Base-by-base conservation (phyloP, 2,888 invertebrate genomes). In the Schizotus pectinicornis region DNA sequence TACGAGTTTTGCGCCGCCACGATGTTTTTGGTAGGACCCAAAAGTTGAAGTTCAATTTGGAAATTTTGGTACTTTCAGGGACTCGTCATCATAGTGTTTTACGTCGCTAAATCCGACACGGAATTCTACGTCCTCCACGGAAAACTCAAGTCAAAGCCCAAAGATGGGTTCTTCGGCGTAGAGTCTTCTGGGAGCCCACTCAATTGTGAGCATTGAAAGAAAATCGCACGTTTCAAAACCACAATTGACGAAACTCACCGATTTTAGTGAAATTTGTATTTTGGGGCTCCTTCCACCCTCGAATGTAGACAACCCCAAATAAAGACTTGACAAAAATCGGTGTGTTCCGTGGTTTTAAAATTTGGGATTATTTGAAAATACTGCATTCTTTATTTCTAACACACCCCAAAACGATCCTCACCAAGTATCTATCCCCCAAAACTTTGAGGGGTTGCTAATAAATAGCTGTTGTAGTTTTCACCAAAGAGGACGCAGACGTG, bases 401-500 rank as follows among this genome's bases (percentile, higher is more conserved):
- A 22, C 2, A 22, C 22, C 5, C 5, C 22, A 2, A 3, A 22
- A 22, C 5, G 22, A 22, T 22, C 22, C 22, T 5, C 22, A 5
- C 22, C 2, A 52, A 56, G 49, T 56, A 49, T 22, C 12, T n/a
- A n/a, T n/a, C 14, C 31, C 45, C 6, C 1, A n/a, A 22, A 22
- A 22, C 5, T 9, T 36, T 9, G 13, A 9, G 8, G 3, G 32
- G 5, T 41, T 2, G 34, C 6, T n/a, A 35, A 48, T 13, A 37
- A 22, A 2, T 22, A 38, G 38, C 33, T 37, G 31, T 75, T 74
- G n/a, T 74, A 85, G 85, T 84, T 70, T 82, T 82, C 76, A 86
- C 88, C 58, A 88, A 87, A 71, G 85, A 86, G 79, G 84, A 84
- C 0, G 82, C 84, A 3, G 87, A 88, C 64, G 83, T 84, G 43